phyloP scores from a whole-genome alignment of 30 jellyfish, hydroid and myxozoan species.

The Mastigias papua region DNA sequence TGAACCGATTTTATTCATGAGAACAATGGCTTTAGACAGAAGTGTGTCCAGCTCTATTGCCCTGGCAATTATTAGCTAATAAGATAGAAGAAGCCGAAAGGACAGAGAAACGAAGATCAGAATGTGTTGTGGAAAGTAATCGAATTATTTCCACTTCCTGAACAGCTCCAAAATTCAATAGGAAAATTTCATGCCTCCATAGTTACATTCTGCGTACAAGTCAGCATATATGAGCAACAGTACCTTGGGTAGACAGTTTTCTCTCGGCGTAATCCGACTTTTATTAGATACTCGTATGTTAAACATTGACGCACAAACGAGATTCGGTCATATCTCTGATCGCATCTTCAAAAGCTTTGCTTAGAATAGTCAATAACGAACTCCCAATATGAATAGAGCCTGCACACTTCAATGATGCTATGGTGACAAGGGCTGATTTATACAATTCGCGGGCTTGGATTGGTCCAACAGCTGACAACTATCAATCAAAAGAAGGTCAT shows the following conservation, averaged over 20 bases:
- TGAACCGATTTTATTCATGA: conserved; percentile 76
- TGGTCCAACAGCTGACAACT: conserved; percentile 69
- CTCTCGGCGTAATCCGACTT: conserved; percentile 80
- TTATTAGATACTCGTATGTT: conserved; percentile 52
- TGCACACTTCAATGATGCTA: conserved; percentile 16
- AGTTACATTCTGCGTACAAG: conserved; percentile 64
- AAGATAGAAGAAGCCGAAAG: conserved; percentile 87
- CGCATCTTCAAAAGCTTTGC: conserved; percentile 65
- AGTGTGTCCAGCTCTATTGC: conserved; percentile 87
- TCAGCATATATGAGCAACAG: conserved; percentile 69
- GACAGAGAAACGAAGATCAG: conserved; percentile 82
- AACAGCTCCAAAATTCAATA: conserved; percentile 71
- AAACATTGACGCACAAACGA: conserved; percentile 68
- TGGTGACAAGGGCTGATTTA: conserved; percentile 31
- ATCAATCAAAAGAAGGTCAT: conserved; percentile 57
- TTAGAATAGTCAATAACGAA: conserved; percentile 18
- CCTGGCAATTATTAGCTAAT: conserved; percentile 81
- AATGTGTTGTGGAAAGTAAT: conserved; percentile 87
- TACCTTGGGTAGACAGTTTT: conserved; percentile 76
- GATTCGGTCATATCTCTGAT: conserved; percentile 53
- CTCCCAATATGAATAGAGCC: conserved; percentile 10
- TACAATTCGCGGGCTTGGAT: conserved; percentile 3
- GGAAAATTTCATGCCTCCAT: conserved; percentile 84
- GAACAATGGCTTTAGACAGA: conserved; percentile 84
- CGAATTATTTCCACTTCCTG: conserved; percentile 88